These are phyloP conservation scores for Dryobates pubescens DNA, from an alignment of 2,797 vertebrate genomes.

Conservation along the genomic window DNA sequence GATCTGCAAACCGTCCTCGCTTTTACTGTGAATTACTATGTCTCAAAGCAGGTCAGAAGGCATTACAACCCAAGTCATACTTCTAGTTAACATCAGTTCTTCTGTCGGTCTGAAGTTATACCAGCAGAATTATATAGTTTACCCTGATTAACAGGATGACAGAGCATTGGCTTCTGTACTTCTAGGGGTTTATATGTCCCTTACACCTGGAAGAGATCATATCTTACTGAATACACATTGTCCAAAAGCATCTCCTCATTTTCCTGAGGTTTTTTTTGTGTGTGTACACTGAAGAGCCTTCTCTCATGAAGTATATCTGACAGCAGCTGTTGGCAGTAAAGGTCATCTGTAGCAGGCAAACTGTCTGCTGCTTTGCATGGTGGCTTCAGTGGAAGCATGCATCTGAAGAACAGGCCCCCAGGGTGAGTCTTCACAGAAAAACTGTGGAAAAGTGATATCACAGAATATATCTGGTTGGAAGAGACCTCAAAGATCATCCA, in stretches of 20 bases:
- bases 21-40: neutral
- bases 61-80: neutral
- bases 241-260: neutral
- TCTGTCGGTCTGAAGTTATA: conserved; percentile 61
- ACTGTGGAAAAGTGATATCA: neutral
- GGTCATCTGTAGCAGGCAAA: neutral
- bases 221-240: neutral
- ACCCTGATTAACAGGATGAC: too few species aligned
- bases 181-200: neutral
- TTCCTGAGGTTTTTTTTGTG: neutral
- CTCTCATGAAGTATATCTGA: neutral
- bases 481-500: too few species aligned
- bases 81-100: neutral
- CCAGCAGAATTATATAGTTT: conserved; percentile 3
- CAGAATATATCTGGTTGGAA: too few species aligned
- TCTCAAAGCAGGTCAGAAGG: neutral
- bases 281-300: neutral
- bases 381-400: neutral
- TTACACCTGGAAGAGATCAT: neutral
- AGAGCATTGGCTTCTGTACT: too few species aligned
- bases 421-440: neutral
- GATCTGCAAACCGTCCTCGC: neutral
- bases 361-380: neutral
- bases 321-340: neutral
- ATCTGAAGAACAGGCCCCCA: neutral